A percentile compares a stretch with the other conserved stretches of the same genome.
Evolutionary conservation across 2,113 vertebrate species (phyloP).

Genomic region (Tetraodon nigroviridis): DNA sequence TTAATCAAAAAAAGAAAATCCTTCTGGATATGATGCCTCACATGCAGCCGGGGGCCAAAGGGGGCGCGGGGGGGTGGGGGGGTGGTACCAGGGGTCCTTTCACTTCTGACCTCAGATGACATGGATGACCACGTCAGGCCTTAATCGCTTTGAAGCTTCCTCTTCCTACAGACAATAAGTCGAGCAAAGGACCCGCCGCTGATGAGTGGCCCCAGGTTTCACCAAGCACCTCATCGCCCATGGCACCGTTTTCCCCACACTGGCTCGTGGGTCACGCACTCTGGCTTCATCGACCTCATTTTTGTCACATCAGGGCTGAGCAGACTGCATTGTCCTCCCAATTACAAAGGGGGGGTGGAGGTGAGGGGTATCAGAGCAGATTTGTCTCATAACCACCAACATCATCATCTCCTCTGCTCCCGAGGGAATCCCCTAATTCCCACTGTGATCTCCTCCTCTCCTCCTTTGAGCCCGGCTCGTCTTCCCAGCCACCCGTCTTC

Average conservation of each 20-base stretch:
- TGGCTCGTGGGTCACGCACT: conserved; percentile 27
- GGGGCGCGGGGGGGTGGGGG: no score
- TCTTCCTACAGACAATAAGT: conserved; percentile 33
- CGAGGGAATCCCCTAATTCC: conserved; percentile 41
- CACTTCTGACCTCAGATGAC: conserved; percentile 60
- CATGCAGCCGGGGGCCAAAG: not conserved
- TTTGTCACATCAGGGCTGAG: conserved; percentile 27
- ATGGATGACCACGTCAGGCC: conserved; percentile 50
- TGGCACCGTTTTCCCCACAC: conserved; percentile 21
- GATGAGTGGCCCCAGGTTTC: conserved; percentile 45
- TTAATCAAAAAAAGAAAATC: conserved; percentile 19
- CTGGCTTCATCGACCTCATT: conserved; percentile 38
- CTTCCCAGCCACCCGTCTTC: conserved; percentile 28
- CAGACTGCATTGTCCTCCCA: conserved; percentile 22
- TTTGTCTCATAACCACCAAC: conserved; percentile 44
- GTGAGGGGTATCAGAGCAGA: conserved; percentile 52
- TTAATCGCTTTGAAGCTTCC: conserved; percentile 48
- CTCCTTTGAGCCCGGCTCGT: conserved; percentile 33
- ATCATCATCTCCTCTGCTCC: conserved; percentile 26
- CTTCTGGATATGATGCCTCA: conserved; percentile 5
- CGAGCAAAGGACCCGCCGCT: conserved; percentile 12
- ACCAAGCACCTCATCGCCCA: conserved; percentile 39
- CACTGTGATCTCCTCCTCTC: conserved; percentile 43
- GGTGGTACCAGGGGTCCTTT: conserved; percentile 49
- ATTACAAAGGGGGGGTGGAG: conserved; percentile 9